A percentile compares a stretch with the other conserved stretches of the same genome.
phyloP scores from a whole-genome alignment of 1,140 invertebrate species.

The Caenorhabditis remanei region DNA sequence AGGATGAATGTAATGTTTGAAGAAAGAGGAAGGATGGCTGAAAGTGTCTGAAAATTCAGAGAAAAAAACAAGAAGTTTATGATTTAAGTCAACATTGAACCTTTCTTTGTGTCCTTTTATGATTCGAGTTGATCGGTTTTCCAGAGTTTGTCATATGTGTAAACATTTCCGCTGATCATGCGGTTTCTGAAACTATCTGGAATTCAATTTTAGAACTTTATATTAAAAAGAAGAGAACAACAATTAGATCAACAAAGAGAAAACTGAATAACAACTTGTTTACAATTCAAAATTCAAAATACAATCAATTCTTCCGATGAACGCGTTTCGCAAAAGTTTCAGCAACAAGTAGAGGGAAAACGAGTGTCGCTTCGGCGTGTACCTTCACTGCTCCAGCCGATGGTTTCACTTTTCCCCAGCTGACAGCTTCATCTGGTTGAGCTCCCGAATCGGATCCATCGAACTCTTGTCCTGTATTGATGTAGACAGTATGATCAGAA shows the following conservation, averaged over 20 bases:
- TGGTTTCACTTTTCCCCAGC: constrained; percentile 88
- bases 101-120: too few relatives aligned
- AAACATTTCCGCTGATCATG: too few relatives aligned
- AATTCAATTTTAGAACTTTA: too few relatives aligned
- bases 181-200: too few relatives aligned
- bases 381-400: constrained; percentile 85
- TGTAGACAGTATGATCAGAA: constrained; percentile 94
- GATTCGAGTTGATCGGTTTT: neutral
- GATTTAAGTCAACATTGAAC: neutral
- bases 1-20: neutral
- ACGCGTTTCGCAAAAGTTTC: constrained; percentile 85
- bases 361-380: constrained; percentile 92
- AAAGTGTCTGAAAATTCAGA: neutral
- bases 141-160: neutral
- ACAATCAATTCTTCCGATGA: neutral
- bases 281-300: neutral
- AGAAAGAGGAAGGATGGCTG: neutral
- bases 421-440: constrained; percentile 95
- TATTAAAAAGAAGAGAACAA: neutral
- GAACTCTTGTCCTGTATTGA: constrained; percentile 95
- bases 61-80: constrained; percentile 15
- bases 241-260: constrained; percentile 6
- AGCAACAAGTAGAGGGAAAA: constrained; percentile 93
- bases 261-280: neutral
- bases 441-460: constrained; percentile 99